Conservation (phyloP, 2,888 invertebrate genomes). For the Aproaerema taeniolella region DNA sequence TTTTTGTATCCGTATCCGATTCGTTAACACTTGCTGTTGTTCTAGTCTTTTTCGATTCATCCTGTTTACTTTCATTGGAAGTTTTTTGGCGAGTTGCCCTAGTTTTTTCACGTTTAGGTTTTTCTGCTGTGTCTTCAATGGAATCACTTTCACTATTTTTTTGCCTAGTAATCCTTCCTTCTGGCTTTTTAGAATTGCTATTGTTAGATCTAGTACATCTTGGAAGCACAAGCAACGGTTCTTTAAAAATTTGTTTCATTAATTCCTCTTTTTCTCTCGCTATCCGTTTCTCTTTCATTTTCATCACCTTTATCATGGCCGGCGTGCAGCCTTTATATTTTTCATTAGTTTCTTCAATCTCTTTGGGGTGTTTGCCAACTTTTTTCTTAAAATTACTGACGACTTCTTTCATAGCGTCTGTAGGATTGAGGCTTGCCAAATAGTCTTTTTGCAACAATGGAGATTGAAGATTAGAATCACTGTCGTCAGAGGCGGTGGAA, state of each 20-base stretch:
- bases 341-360: constrained; percentile 35
- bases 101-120: constrained; percentile 4
- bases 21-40: neutral
- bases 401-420: constrained; percentile 84
- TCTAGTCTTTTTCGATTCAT: neutral
- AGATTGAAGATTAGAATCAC: constrained; percentile 49
- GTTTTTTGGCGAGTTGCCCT: constrained; percentile 7
- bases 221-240: constrained; percentile 23
- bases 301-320: constrained; percentile 74
- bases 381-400: constrained; percentile 79
- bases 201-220: constrained; percentile 45
- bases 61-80: constrained; percentile 5
- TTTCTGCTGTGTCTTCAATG: constrained; percentile 6
- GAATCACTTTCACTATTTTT: constrained; percentile 9
- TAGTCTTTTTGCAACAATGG: constrained; percentile 63
- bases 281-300: constrained; percentile 64
- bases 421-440: constrained; percentile 77
- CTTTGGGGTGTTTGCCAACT: constrained; percentile 46
- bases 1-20: constrained; percentile 1
- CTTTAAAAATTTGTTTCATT: constrained; percentile 35
- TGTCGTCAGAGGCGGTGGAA: constrained; percentile 54
- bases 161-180: constrained; percentile 5
- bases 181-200: constrained; percentile 20
- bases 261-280: constrained; percentile 52
- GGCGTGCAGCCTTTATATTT: constrained; percentile 68